Evolutionary conservation across 2,888 invertebrate species (phyloP), one percentile per base, ranked within the genome.

Genomic region (Lottia scabra): DNA sequence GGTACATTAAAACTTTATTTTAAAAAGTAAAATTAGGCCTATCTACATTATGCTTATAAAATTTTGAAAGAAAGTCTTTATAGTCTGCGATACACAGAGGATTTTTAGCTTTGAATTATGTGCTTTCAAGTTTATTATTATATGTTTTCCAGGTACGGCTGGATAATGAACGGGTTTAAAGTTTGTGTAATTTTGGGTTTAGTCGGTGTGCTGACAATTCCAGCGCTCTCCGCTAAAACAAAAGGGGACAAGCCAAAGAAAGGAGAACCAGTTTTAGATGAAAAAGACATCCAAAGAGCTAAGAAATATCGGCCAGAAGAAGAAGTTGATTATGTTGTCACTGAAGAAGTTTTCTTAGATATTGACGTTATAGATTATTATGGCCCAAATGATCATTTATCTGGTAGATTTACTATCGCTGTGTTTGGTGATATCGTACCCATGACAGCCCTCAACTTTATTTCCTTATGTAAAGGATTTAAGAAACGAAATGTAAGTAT

Each of bases 271-370:
- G 10, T 38, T 38, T 38, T 38, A 38, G 38, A 38, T 38, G 38
- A 62, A 26, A 19, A 62, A 62, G 62, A 26, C 19, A 23, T 8
- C 5, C 62, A 62, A 62, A 26, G 62, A 62, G 62, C 19, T 15
- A 26, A 62, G 62, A 26, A 62, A 62, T 19, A 5, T 23, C 23
- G 62, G 13, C 62, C n/a, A 19, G 27, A 64, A 64, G 65, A 38
- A 13, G 30, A 64, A 64, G 65, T 38, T 2, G n/a, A 38, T 30
- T 27, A 38, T 62, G 8, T 65, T 15, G 81, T 87, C 26, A 87
- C 87, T 10, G 84, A 87, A 23, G 85, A 86, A 70, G 85, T 82
- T 8, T 87, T 78, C 78, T 85, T 87, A 67, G 87, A 87, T 65
- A 68, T 87, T 8, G 72, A 72, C 56, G 78, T 86, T 67, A 75